Evolutionary conservation across 2,888 invertebrate genomes (phyloP).

Genomic region (Venusia cambrica): DNA sequence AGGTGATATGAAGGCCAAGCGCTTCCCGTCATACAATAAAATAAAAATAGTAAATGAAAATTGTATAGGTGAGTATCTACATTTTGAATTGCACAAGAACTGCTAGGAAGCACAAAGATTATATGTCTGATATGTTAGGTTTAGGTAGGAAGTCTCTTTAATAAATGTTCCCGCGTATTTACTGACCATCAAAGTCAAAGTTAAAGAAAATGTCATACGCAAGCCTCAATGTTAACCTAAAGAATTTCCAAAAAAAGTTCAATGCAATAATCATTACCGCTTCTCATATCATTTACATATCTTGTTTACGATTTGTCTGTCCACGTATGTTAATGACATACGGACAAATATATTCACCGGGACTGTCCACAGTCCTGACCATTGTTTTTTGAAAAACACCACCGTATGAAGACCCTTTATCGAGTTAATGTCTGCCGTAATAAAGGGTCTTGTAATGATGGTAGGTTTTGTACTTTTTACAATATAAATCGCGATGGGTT

Average conservation of each 20-base stretch:
- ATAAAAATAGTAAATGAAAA: too few relatives aligned
- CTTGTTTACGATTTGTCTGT: conserved; percentile 63
- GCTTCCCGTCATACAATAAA: too few relatives aligned
- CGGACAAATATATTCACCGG: conserved; percentile 62
- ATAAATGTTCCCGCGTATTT: too few relatives aligned
- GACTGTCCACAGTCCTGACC: conserved; percentile 43
- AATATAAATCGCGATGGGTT: conserved; percentile 61
- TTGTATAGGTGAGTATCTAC: too few relatives aligned
- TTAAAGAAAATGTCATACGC: conserved; percentile 1
- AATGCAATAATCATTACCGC: conserved; percentile 43
- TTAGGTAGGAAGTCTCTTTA: too few relatives aligned
- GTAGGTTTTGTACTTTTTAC: conserved; percentile 56
- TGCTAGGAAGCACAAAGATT: too few relatives aligned
- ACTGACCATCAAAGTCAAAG: conserved; percentile 2
- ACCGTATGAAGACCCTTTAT: conserved; percentile 32
- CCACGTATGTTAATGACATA: conserved; percentile 63
- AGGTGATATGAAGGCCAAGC: too few relatives aligned
- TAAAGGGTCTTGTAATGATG: conserved; percentile 39
- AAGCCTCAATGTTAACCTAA: conserved; percentile 5
- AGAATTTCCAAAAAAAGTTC: conserved; percentile 35
- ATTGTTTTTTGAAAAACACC: conserved; percentile 52
- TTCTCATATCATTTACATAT: conserved; percentile 64
- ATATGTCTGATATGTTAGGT: too few relatives aligned
- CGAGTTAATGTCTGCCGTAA: background rate
- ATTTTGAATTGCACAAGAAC: too few relatives aligned